Evolutionary conservation across 2,888 invertebrate species (phyloP).

Genomic region (Melikaiella ostensackeni): DNA sequence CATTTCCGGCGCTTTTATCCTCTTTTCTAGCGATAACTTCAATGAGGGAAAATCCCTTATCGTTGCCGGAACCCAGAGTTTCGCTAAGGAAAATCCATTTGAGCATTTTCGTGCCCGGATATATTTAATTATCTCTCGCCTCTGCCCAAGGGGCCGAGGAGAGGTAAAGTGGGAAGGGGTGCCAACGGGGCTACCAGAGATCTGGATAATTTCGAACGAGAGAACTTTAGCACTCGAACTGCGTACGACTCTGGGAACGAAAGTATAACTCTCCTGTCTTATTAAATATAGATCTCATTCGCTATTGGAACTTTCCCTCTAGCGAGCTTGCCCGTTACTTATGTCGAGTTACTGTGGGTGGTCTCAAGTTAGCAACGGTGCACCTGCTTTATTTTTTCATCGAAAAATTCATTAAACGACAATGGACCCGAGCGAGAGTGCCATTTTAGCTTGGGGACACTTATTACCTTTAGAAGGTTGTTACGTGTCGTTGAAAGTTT

Average conservation of each 20-base stretch:
- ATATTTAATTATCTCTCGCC: constrained; percentile 70
- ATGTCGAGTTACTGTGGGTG: constrained; percentile 45
- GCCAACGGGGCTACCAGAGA: constrained; percentile 41
- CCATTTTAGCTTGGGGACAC: neutral
- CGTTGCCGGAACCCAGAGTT: constrained; percentile 49
- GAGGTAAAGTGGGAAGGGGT: constrained; percentile 35
- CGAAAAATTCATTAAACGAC: constrained; percentile 26
- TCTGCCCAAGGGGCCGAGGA: constrained; percentile 44
- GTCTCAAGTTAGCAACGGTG: constrained; percentile 15
- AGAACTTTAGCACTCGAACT: constrained; percentile 64
- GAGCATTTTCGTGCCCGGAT: constrained; percentile 67
- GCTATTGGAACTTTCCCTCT: constrained; percentile 68
- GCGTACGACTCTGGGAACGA: constrained; percentile 57
- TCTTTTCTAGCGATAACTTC: constrained; percentile 45
- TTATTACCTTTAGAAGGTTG: neutral
- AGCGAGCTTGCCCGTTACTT: constrained; percentile 62
- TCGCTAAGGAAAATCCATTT: constrained; percentile 63
- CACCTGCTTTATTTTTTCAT: constrained; percentile 33
- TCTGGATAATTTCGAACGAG: constrained; percentile 56
- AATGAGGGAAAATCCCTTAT: constrained; percentile 50
- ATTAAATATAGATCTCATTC: constrained; percentile 70
- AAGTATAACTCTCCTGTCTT: constrained; percentile 70
- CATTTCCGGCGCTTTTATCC: constrained; percentile 40
- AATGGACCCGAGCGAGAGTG: constrained; percentile 28
- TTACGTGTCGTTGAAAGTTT: neutral